Base-by-base conservation (phyloP, 92 coral and sea anemone species). In the Diadumene lineata region DNA sequence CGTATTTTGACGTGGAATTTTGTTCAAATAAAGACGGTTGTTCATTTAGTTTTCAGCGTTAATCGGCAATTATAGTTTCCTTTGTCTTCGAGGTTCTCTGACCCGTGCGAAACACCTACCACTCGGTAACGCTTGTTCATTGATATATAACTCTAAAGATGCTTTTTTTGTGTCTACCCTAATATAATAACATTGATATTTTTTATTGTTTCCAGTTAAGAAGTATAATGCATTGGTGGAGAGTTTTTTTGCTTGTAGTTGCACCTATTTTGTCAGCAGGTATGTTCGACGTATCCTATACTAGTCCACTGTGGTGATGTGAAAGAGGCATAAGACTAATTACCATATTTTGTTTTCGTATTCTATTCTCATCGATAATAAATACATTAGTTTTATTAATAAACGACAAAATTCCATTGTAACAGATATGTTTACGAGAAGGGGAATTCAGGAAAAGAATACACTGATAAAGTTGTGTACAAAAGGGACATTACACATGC, bases 71-170 rank as follows among this genome's bases (percentile, higher is more conserved):
- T n/a, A n/a, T n/a, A 38, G 48, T 38, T 38, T 38, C 7, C 13
- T 38, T 13, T 38, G 48, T 38, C 48, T 38, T 4, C 13, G 7
- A 38, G 48, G 31, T 58, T 10, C 26, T 17, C 7, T 58, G 64
- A 58, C 64, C 64, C 64, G 64, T 58, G 30, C 23, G 64, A 58
- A 58, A 58, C 64, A 58, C 64, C 64, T 2, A 58, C 2, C 64
- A 22, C 31, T 17, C 17, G 11, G 31, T 22, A 22, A 8, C 29
- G 23, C 31, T 32, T 1, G 23, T 26, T 22, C 22, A 6, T 25
- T 10, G 23, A 9, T 55, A 25, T 55, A 9, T 55, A 60, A 7
- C 7, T 11, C 15, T 31, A 62, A 1, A 62, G n/a, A n/a, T n/a
- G n/a, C n/a, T n/a, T 62, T 7, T 58, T 24, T 22, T 58, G 22